Conservation (phyloP, 2,797 vertebrate genomes). For the Bovichtus diacanthus region DNA sequence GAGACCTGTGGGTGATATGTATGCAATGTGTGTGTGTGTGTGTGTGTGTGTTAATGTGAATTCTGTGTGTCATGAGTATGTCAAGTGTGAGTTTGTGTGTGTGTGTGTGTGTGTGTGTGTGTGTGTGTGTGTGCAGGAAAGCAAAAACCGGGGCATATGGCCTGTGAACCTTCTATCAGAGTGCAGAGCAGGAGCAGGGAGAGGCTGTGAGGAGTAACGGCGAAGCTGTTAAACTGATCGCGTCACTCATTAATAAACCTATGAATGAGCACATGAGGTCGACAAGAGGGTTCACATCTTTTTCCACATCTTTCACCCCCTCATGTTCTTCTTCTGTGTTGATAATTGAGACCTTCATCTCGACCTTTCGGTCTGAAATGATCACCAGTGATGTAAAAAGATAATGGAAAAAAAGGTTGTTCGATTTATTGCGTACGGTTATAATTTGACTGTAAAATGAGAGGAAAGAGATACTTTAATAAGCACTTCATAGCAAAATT, state of each 20-base stretch:
- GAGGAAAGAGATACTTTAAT: neutral
- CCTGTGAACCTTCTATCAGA: constrained; percentile 64
- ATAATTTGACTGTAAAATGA: neutral
- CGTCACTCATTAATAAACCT: neutral
- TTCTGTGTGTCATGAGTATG: constrained; percentile 35
- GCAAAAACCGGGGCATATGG: constrained; percentile 63
- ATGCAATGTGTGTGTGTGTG: constrained; percentile 29
- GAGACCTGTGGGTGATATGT: constrained; percentile 65
- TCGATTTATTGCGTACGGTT: neutral
- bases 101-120: no score
- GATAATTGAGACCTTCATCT: neutral
- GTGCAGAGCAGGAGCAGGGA: neutral
- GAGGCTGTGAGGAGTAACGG: constrained; percentile 9
- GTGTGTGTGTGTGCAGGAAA: constrained; percentile 51
- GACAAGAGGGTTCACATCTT: neutral
- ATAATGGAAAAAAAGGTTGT: no score
- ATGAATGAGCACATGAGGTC: neutral
- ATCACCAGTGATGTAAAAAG: no score
- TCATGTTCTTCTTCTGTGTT: neutral
- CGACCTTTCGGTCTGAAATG: no score
- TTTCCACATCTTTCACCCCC: neutral
- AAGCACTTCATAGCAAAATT: neutral
- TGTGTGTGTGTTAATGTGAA: neutral
- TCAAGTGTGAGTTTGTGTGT: constrained; percentile 48
- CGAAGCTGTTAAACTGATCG: constrained; percentile 18